Evolutionary conservation across 2,113 vertebrate species (phyloP), one percentile per base, ranked within the genome.

Genomic region (Nycticorax nycticorax): DNA sequence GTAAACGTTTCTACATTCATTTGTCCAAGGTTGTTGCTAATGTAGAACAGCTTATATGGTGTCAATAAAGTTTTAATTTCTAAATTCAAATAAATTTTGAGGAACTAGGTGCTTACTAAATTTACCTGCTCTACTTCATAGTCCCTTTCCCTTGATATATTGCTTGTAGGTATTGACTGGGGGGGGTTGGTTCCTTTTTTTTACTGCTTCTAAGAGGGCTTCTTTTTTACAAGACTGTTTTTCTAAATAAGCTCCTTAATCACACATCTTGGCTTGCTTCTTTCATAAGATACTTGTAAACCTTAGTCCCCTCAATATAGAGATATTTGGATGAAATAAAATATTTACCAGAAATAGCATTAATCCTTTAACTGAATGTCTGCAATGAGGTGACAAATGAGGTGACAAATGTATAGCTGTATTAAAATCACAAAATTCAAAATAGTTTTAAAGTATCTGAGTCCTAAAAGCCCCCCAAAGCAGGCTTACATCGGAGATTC

Each of bases 1-100:
- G 99, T 99, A 98, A 97, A 91, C 9, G 4, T 66, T 89, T 72
- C 73, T 63, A 27, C 39, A 8, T 80, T 35, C 15, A 59, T 68
- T 76, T 92, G 11, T 84, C 39, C 50, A 69, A 64, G 43, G 7
- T 56, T 88, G 26, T 72, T 91, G 50, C 30, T 80, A 45, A 45
- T 32, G 17, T 33, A 39, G 8, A 62, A 47, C 10, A 24, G 28
- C 28, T 87, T 69, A 22, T 75, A 41, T 50, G 13, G 52, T 45
- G 16, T 52, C 59, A 84, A 32, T 78, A 55, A 52, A 35, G 10
- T 28, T 86, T 91, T 43, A 43, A 67, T 84, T 92, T 85, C 14
- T 57, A 22, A 94, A 78, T 66, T 53, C 7, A 43, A 64, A 43
- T 71, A 47, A 17, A 27, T 21, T n/a, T 63, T 32, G 8, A 85